Base-by-base conservation (phyloP, 1,140 invertebrate species). In the Zaprionus lachaisei region DNA sequence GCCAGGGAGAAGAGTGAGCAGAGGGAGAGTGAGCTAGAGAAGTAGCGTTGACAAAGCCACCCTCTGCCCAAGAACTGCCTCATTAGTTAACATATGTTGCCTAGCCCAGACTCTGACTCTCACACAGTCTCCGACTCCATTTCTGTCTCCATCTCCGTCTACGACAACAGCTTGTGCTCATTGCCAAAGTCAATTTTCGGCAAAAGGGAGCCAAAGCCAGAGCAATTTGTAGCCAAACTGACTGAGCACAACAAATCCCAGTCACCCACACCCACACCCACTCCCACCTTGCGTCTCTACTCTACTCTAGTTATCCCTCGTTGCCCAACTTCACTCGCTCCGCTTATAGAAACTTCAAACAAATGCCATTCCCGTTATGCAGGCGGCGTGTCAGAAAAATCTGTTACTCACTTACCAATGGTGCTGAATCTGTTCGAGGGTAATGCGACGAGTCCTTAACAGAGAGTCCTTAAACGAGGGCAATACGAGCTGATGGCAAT, bases 21-120 rank as follows among this genome's bases (percentile, higher is more conserved):
- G n/a, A n/a, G n/a, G n/a, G n/a, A n/a, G 15, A 22, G 47, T 22
- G 47, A 22, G 11, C 20, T 7, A 49, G 47, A 22, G 57, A 28
- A n/a, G 26, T 56, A 31, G 54, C 15, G 64, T 60, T 91, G 79
- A 71, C 86, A 80, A 69, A 64, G 38, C 28, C 80, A 78, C 64
- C 62, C 81, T 31, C 54, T 41, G 24, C 24, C 20, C 24, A 49
- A 26, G 28, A 55, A 67, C 74, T 62, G 85, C 70, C 85, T 90
- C 81, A 90, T 90, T 90, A 90, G 86, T 91, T 90, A 90, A 91
- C 85, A 90, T 90, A 82, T 90, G 85, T 90, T 90, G 79, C 86
- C 64, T 55, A 47, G 65, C 57, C 49, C 83, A 65, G 20, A 31
- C 63, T 37, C 31, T 44, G 26, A 31, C 49, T 15, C 67, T 24